phyloP scores from a whole-genome alignment of 1,140 invertebrate species.

The Doryteuthis pealeii region DNA sequence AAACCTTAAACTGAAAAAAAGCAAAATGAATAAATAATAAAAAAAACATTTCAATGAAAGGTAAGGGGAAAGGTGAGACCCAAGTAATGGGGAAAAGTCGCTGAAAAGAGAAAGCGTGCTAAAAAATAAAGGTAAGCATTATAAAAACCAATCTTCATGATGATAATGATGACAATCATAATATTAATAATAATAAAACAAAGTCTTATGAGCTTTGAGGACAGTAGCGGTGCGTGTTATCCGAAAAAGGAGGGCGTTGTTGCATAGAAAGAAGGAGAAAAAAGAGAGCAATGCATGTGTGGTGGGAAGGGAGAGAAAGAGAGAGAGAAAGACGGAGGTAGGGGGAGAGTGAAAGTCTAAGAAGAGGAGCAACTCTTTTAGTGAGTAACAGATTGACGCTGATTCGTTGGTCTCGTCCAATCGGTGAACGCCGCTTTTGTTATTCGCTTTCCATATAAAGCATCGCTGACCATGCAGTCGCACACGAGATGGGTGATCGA shows the following conservation, averaged over 20 bases:
- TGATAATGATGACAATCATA: too few relatives aligned
- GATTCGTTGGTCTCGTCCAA: not conserved
- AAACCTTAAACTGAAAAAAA: too few relatives aligned
- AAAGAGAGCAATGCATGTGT: not conserved
- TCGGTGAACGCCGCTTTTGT: not conserved
- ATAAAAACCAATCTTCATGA: too few relatives aligned
- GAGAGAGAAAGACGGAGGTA: not conserved
- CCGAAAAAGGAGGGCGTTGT: too few relatives aligned
- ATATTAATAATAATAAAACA: too few relatives aligned
- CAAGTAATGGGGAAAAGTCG: not conserved
- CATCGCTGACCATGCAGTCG: not conserved
- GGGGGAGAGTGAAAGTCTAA: not conserved
- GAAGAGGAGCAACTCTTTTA: not conserved
- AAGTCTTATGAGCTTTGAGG: too few relatives aligned
- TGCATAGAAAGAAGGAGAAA: not conserved
- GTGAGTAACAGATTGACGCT: not conserved
- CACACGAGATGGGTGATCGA: not conserved
- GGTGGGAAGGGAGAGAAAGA: not conserved
- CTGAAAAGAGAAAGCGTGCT: not conserved
- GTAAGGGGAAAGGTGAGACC: not conserved
- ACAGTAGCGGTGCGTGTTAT: too few relatives aligned
- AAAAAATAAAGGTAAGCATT: not conserved
- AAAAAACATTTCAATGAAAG: too few relatives aligned
- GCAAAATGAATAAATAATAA: too few relatives aligned
- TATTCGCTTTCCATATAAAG: conserved; percentile 4